phyloP scores from a whole-genome alignment of 2,797 vertebrate species.

The Muscicapa striata region DNA sequence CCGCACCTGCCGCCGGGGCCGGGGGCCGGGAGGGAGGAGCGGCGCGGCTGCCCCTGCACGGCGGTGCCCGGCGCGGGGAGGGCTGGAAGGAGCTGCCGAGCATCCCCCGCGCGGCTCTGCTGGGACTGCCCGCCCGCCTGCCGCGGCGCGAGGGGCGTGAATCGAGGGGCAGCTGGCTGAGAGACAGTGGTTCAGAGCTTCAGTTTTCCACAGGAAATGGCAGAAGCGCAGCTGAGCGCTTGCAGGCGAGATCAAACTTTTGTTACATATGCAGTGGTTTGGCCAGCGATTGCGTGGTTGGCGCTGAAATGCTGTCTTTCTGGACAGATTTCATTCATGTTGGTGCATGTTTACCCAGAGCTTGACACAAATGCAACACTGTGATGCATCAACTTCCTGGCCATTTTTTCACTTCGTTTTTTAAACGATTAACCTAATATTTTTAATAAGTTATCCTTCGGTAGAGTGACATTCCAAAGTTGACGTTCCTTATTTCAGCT shows the following conservation, averaged over 20 bases:
- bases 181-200: slow-evolving; percentile 33
- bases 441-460: background rate
- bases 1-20: background rate
- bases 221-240: slow-evolving; percentile 71
- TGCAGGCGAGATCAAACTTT: slow-evolving; percentile 77
- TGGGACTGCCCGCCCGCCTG: background rate
- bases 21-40: background rate
- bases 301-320: slow-evolving; percentile 73
- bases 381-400: slow-evolving; percentile 45
- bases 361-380: slow-evolving; percentile 43
- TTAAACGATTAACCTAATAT: background rate
- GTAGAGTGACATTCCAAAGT: background rate
- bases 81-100: background rate
- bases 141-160: background rate
- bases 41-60: background rate
- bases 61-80: background rate
- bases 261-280: slow-evolving; percentile 74
- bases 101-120: background rate
- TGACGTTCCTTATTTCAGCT: background rate
- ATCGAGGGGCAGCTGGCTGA: background rate
- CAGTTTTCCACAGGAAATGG: slow-evolving; percentile 76
- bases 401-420: background rate
- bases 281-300: slow-evolving; percentile 68
- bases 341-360: slow-evolving; percentile 68
- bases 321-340: slow-evolving; percentile 77